Percentiles rank a stretch among this genome's conserved stretches.
These are phyloP conservation scores for Drosophila barbarae DNA, from an alignment of 2,888 invertebrate species.

Conservation along the genomic window DNA sequence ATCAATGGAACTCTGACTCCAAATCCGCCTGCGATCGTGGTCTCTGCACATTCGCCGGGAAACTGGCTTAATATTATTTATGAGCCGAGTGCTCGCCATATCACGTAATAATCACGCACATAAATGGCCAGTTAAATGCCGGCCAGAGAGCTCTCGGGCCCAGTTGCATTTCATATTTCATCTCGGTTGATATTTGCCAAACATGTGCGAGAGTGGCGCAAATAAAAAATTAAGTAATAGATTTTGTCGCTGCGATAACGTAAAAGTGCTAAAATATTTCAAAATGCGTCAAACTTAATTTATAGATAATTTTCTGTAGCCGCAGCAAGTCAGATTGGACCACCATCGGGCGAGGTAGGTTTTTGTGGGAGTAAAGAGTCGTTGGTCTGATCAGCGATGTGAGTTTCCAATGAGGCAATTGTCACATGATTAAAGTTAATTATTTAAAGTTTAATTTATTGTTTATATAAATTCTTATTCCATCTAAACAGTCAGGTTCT, in stretches of 20 bases:
- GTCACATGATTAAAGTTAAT: background rate
- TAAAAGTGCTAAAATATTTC: constrained; percentile 77
- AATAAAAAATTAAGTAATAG: constrained; percentile 75
- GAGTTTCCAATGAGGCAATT: constrained; percentile 2
- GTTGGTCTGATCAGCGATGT: background rate
- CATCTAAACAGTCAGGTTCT: background rate
- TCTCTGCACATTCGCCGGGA: constrained; percentile 32
- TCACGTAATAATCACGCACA: constrained; percentile 75
- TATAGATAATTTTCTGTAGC: constrained; percentile 47
- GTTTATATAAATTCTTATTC: background rate
- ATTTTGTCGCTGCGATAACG: constrained; percentile 73
- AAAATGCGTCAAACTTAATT: constrained; percentile 68
- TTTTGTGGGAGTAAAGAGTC: constrained; percentile 13
- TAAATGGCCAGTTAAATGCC: constrained; percentile 71
- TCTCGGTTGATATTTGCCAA: constrained; percentile 69
- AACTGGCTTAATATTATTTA: constrained; percentile 74
- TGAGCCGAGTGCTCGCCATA: constrained; percentile 69
- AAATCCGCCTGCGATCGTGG: constrained; percentile 3
- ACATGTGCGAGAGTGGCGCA: constrained; percentile 60
- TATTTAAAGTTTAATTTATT: background rate
- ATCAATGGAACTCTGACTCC: constrained; percentile 62
- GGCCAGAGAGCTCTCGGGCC: constrained; percentile 31
- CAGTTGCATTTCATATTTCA: constrained; percentile 72
- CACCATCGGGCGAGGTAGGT: constrained; percentile 47
- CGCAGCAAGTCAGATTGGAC: constrained; percentile 51